Base-by-base conservation (phyloP, 2,888 invertebrate species). In the Mamestra brassicae region DNA sequence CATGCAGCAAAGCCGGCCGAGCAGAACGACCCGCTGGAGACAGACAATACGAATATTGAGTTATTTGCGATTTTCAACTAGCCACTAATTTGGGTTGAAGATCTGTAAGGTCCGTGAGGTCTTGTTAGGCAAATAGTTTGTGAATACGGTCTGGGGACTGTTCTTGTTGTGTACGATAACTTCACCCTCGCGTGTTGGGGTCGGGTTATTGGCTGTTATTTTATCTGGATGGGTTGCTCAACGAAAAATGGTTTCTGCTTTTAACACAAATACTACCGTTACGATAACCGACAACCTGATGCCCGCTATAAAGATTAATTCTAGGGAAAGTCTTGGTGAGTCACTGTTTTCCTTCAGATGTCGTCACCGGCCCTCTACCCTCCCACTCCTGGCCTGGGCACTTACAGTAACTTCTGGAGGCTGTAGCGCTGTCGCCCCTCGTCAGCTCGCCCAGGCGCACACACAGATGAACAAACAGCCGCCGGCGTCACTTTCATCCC, bases 401-500 rank as follows among this genome's bases (percentile, higher is more conserved):
- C 64, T 65, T 34, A 45, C 62, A 71, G 17, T 54, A 64, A 34
- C 36, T 70, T 54, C 26, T 34, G 57, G 7, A 26, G 77, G 82
- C 83, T 54, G 68, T 34, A 75, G 75, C 74, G 75, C 75, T 78
- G 82, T 80, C 77, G 68, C 55, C 83, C 85, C 80, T 80, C 78
- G 72, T 83, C 83, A 85, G 67, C 73, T 66, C 74, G 58, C 50
- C 64, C 65, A 74, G 64, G 71, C 68, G 61, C 64, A 62, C 47
- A 61, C 76, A 71, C 78, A 73, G 77, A 72, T 80, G 85, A 80
- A 17, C 63, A 71, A 84, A 81, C 58, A 70, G 60, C 87, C 83
- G 38, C 52, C 26, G 80, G 85, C 66, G 8, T 76, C 60, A 55
- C 79, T 83, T 87, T 87, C 78, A 87, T 76, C 76, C 52, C n/a